Evolutionary conservation across 2,888 invertebrate species (phyloP), one percentile per base, ranked within the genome.

Genomic region (Amphipoea lucens): DNA sequence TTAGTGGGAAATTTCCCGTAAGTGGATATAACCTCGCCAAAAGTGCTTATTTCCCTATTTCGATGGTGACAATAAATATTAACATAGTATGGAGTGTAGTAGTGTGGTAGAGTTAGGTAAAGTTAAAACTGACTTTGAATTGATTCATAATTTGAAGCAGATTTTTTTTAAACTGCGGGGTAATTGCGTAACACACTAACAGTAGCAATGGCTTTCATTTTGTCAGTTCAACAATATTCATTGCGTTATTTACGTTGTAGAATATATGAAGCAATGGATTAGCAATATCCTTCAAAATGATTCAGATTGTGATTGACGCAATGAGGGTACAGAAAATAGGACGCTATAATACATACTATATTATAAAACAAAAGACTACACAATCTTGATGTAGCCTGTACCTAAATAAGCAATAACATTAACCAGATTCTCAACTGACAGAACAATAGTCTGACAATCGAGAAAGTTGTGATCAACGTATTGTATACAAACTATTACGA

Each of bases 401-500:
- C 23, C 20, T 40, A 20, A 54, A 36, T 45, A 57, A 5, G 48
- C 29, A 54, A 71, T 40, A 62, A 48, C 57, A 65, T 57, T 45
- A 65, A 69, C 42, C 45, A 73, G 62, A 76, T 76, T 60, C 71
- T 63, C 12, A 73, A 72, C 17, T 68, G n/a, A 65, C n/a, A 79
- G 77, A 82, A 87, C 83, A 81, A 87, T 79, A 72, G 79, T 69
- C 69, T 70, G 51, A 73, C 70, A 76, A 82, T 78, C 73, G 79
- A 70, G 78, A 86, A 86, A 82, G 80, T 88, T 87, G 79, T 73
- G 82, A 85, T 85, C 84, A 87, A 78, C 83, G 79, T 86, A 87
- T 87, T 85, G 87, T 86, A 77, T 85, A 84, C 87, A 91, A 84
- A 92, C 93, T 92, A 92, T 92, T 91, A 89, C 91, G 91, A 92